phyloP scores from a whole-genome alignment of 2,888 invertebrate genomes.

The Amblyjoppa proteus region DNA sequence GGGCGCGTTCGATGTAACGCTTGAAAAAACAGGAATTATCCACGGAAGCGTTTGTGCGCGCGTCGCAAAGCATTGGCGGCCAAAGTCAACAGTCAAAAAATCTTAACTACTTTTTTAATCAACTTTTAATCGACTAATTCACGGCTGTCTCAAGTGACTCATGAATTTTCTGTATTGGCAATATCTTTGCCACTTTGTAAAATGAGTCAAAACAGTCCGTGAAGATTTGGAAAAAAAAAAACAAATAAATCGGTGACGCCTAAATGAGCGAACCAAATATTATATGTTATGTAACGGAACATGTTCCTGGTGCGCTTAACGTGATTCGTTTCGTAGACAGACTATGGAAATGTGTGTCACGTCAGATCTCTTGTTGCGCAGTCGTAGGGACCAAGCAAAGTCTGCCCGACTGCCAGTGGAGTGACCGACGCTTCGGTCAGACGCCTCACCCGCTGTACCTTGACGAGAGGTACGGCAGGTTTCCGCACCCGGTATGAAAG shows the following conservation, averaged over 20 bases:
- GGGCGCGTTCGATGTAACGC: not conserved
- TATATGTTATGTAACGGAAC: too few species aligned
- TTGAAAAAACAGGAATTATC: conserved; percentile 13
- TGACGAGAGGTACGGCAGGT: not conserved
- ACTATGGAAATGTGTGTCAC: not conserved
- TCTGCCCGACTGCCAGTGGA: not conserved
- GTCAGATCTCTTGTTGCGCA: not conserved
- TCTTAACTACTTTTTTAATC: not conserved
- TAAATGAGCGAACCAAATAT: too few species aligned
- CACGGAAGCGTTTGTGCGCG: not conserved
- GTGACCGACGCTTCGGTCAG: conserved; percentile 1
- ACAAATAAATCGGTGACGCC: not conserved
- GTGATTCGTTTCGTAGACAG: not conserved
- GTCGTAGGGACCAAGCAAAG: not conserved
- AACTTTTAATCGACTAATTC: not conserved
- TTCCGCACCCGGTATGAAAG: not conserved
- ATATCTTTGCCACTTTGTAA: not conserved
- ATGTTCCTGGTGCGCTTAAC: not conserved
- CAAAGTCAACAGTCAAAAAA: not conserved
- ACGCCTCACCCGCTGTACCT: not conserved
- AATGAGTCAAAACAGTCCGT: not conserved
- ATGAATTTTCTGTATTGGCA: not conserved
- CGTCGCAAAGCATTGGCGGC: not conserved
- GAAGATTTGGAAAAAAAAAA: not conserved
- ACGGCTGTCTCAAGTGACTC: not conserved